These are phyloP conservation scores for Eclectus roratus DNA, from an alignment of 2,113 vertebrate species.

Conservation along the genomic window DNA sequence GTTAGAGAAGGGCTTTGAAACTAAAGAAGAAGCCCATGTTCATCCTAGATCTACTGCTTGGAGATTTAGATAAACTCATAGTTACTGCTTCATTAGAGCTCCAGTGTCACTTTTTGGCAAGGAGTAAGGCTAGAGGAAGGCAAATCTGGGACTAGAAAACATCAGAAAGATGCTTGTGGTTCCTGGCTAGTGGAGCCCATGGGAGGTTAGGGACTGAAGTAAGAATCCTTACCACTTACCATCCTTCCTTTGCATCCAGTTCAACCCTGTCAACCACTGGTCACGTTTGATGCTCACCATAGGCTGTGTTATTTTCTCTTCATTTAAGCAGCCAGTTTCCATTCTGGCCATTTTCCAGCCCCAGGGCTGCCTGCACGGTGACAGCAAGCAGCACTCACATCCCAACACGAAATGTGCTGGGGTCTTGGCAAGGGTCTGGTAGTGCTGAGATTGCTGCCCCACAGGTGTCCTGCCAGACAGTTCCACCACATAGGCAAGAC, in stretches of 20 bases:
- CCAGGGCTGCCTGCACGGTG: neutral
- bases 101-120: neutral
- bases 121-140: neutral
- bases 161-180: neutral
- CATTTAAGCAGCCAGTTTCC: neutral
- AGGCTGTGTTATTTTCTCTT: neutral
- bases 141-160: neutral
- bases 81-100: neutral
- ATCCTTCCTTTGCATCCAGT: neutral
- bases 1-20: neutral
- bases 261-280: neutral
- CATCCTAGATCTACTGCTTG: neutral
- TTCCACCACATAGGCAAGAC: neutral
- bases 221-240: neutral
- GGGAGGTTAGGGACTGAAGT: neutral
- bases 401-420: rapidly evolving
- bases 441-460: neutral
- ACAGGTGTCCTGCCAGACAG: neutral
- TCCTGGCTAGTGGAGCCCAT: neutral
- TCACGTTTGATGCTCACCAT: neutral
- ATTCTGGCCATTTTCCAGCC: neutral
- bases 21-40: rapidly evolving
- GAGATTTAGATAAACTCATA: neutral
- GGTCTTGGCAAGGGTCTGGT: neutral
- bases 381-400: rapidly evolving